phyloP scores from a whole-genome alignment of 2,888 invertebrate genomes.

The Volucella bombylans region DNA sequence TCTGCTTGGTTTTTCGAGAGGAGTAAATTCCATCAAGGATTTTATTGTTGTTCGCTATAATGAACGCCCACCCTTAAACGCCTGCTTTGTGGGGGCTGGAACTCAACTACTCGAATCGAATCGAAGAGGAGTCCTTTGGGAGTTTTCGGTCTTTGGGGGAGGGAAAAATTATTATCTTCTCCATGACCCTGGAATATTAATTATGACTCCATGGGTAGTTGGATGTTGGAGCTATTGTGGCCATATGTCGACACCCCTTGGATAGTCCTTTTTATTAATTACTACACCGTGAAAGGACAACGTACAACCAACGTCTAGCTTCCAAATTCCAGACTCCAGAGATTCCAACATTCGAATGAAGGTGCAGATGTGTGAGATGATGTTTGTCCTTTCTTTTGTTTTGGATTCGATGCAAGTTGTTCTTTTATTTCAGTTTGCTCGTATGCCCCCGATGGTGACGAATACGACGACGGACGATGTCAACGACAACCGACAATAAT shows the following conservation, averaged over 20 bases:
- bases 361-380: conserved; percentile 62
- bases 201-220: conserved; percentile 59
- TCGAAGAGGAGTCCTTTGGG: conserved; percentile 51
- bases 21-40: conserved; percentile 60
- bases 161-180: conserved; percentile 64
- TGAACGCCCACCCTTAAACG: neutral
- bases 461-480: conserved; percentile 11
- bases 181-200: conserved; percentile 70
- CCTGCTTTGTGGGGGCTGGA: conserved; percentile 11
- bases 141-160: conserved; percentile 15
- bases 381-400: conserved; percentile 11
- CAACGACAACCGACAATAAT: conserved; percentile 18
- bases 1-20: conserved; percentile 41
- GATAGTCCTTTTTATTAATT: conserved; percentile 71
- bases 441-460: conserved; percentile 1
- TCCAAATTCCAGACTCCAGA: conserved; percentile 30
- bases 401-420: conserved; percentile 9
- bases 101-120: conserved; percentile 64
- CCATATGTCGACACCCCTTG: conserved; percentile 71
- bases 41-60: conserved; percentile 58
- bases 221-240: conserved; percentile 39
- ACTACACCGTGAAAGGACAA: conserved; percentile 56
- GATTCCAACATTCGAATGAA: conserved; percentile 23
- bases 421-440: conserved; percentile 39
- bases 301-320: conserved; percentile 28